Percentiles rank a stretch among this genome's conserved stretches.
These are phyloP conservation scores for Prunella fulvescens DNA, from an alignment of 2,113 vertebrate genomes.

Conservation along the genomic window DNA sequence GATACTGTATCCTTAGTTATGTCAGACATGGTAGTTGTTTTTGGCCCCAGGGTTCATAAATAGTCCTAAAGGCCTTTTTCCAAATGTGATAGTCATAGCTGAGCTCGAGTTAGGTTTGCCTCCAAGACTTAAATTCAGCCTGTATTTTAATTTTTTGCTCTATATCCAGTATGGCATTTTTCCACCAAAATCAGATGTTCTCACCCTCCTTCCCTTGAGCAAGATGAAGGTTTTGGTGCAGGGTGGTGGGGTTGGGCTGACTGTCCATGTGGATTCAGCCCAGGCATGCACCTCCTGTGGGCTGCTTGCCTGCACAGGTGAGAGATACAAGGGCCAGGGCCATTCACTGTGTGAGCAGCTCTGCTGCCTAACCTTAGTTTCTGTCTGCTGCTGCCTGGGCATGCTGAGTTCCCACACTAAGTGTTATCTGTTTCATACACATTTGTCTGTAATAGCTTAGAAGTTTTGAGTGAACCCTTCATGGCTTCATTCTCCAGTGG, in stretches of 20 bases:
- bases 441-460: neutral
- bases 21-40: neutral
- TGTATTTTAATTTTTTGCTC: neutral
- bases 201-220: neutral
- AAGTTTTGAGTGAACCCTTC: neutral
- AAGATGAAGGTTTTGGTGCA: neutral
- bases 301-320: fast-evolving
- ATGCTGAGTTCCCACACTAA: neutral
- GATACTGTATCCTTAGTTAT: neutral
- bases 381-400: neutral
- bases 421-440: neutral
- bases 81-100: neutral
- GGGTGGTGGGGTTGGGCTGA: neutral
- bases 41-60: neutral
- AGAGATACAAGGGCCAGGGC: neutral
- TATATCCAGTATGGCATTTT: neutral
- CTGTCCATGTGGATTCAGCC: neutral
- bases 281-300: neutral
- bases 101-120: neutral
- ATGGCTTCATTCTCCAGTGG: neutral
- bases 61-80: neutral
- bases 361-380: neutral
- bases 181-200: neutral
- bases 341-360: neutral
- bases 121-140: neutral